Conservation (phyloP, 1,140 invertebrate genomes). For the Amyelois transitella region DNA sequence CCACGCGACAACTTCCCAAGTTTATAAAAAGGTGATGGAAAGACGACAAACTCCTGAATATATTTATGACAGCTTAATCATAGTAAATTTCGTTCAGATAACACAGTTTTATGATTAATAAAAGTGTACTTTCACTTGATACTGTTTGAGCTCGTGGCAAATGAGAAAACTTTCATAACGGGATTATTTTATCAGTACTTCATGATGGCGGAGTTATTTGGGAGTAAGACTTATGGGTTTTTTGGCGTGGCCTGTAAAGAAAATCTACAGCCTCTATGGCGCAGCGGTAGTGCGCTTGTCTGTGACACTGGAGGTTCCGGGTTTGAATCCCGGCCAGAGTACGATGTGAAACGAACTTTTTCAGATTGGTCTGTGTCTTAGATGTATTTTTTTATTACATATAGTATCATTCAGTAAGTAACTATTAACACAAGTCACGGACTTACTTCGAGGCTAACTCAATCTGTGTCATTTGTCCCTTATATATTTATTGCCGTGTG, state of each 20-base stretch:
- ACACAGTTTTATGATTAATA: neutral
- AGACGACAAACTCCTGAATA: no score
- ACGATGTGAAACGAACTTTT: no score
- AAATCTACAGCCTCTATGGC: no score
- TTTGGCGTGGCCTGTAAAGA: no score
- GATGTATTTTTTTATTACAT: neutral
- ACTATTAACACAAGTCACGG: neutral
- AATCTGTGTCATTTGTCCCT: neutral
- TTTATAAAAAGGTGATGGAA: no score
- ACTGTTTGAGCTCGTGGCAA: neutral
- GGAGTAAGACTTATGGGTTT: no score
- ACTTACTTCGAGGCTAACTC: neutral
- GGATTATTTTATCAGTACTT: neutral
- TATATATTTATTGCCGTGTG: neutral
- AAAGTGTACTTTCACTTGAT: neutral
- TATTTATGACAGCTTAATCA: no score
- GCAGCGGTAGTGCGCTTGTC: no score
- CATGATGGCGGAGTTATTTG: neutral
- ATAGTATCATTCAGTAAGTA: neutral
- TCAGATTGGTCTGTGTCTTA: neutral
- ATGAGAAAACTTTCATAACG: neutral
- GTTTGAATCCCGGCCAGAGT: no score
- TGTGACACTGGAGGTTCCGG: no score
- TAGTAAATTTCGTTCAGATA: neutral
- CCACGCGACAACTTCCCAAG: no score